Evolutionary conservation across 2,113 vertebrate genomes (phyloP), one percentile per base, ranked within the genome.

Genomic region (Eudyptes chrysolophus): DNA sequence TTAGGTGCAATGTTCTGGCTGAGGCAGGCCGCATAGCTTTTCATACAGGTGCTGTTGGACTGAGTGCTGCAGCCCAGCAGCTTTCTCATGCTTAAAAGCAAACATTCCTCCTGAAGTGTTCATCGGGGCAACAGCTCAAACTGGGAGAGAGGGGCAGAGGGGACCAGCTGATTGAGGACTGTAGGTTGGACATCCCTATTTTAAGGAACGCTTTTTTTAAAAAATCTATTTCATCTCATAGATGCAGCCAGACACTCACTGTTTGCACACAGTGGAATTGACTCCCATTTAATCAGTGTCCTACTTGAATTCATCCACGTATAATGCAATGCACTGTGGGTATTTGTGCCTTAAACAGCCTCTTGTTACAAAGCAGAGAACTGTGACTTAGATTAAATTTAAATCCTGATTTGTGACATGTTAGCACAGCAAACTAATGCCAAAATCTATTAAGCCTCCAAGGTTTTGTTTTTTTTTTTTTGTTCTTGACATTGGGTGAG

Each of bases 381-480:
- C 89, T 93, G 96, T 97, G 95, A 97, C 94, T 96, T 91, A 84
- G 96, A 97, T 97, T 97, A 97, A 96, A 90, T 93, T 94, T 97
- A 94, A 97, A 97, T 97, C 96, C 94, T 92, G 84, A 90, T 95
- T 97, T 97, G 94, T 19, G 8, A 83, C 81, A 91, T 85, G 78
- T 93, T 97, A 97, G 74, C 71, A 60, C 75, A 70, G 70, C 75
- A 88, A 96, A 94, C 92, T 94, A 95, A 86, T 95, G 92, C 89
- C 78, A 90, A 65, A 95, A 92, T 93, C 89, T 95, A 49, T 94
- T 95, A 96, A 96, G 78, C 81, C 42, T 95, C 40, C 62, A 80
- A 83, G 62, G 18, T 16, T 60, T 16, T 38, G n/a, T 38, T 38
- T 42, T 10, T 29, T 38, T 68, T 46, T 94, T 92, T 30, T 46